Conservation (phyloP, 1,140 invertebrate genomes). For the Drosophila yakuba region DNA sequence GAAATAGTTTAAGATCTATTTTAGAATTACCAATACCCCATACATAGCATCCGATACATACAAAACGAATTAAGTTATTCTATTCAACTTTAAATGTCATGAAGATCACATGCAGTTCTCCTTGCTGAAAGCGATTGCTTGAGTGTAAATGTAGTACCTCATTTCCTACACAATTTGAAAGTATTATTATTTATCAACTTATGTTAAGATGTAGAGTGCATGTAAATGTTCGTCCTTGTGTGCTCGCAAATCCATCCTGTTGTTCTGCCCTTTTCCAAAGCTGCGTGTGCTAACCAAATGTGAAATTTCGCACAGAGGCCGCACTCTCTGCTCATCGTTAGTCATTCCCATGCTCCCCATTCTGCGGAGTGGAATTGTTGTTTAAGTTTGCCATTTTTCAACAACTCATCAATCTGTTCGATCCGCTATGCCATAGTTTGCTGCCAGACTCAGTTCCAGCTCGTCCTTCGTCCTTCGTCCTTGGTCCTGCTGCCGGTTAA, state of each 20-base stretch:
- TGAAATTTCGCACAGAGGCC: conserved; percentile 20
- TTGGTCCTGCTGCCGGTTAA: conserved; percentile 30
- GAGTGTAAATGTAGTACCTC: no score
- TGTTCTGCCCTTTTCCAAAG: conserved; percentile 3
- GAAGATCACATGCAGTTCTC: no score
- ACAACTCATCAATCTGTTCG: conserved; percentile 82
- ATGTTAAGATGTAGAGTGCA: no score
- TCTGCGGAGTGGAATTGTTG: conserved; percentile 48
- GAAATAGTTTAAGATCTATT: background rate
- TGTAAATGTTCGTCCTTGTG: no score
- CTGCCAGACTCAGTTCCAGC: conserved; percentile 43
- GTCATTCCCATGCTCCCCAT: conserved; percentile 43
- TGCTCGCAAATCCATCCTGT: background rate
- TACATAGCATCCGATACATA: no score
- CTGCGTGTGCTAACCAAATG: conserved; percentile 24
- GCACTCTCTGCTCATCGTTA: conserved; percentile 44
- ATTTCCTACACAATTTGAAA: no score
- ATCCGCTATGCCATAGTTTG: conserved; percentile 52
- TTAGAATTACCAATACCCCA: no score
- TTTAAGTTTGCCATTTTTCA: conserved; percentile 83
- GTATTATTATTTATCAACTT: no score
- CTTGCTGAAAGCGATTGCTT: no score
- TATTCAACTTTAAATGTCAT: no score
- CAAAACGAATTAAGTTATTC: no score
- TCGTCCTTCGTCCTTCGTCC: conserved; percentile 9